A percentile compares a stretch with the other conserved stretches of the same genome.
Conservation (phyloP, 1,140 invertebrate genomes). For the Pseudomyrmex pallidus region DNA sequence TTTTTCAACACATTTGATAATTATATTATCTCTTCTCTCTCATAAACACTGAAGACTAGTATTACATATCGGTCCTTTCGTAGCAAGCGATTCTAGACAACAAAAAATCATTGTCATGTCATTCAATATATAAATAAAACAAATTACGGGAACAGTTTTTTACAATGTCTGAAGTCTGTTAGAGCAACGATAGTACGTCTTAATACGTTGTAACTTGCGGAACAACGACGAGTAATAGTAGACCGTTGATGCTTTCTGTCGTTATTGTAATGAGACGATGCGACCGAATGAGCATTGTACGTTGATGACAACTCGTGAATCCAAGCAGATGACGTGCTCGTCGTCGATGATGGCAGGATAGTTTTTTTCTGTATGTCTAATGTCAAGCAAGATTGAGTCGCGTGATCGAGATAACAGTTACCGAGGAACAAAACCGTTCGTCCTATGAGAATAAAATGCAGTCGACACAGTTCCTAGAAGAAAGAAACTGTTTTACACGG, state of each 20-base stretch:
- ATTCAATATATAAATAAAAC: too few relatives aligned
- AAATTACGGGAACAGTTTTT: constrained; percentile 54
- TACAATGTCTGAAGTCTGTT: constrained; percentile 49
- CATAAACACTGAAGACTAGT: too few relatives aligned
- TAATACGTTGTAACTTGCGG: constrained; percentile 38
- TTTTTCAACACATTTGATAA: too few relatives aligned
- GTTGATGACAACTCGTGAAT: constrained; percentile 12
- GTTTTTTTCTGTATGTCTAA: constrained; percentile 17
- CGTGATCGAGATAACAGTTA: constrained; percentile 60
- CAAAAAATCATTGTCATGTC: too few relatives aligned
- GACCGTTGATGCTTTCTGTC: constrained; percentile 36
- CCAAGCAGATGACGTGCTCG: neutral
- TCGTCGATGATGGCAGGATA: constrained; percentile 4
- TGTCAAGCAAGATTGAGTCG: constrained; percentile 33
- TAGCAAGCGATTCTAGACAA: too few relatives aligned
- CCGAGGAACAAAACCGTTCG: constrained; percentile 65
- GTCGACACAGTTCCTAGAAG: constrained; percentile 61
- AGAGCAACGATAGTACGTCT: constrained; percentile 58
- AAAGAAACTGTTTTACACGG: too few relatives aligned
- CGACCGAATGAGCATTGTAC: neutral
- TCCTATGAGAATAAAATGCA: constrained; percentile 66
- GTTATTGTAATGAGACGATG: constrained; percentile 3
- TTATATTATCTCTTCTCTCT: too few relatives aligned
- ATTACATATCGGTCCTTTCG: too few relatives aligned
- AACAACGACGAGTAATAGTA: constrained; percentile 47